Percentiles rank a stretch among this genome's conserved stretches.
These are phyloP conservation scores for Danio tinwini DNA, from an alignment of 2,797 vertebrate species.

Conservation along the genomic window DNA sequence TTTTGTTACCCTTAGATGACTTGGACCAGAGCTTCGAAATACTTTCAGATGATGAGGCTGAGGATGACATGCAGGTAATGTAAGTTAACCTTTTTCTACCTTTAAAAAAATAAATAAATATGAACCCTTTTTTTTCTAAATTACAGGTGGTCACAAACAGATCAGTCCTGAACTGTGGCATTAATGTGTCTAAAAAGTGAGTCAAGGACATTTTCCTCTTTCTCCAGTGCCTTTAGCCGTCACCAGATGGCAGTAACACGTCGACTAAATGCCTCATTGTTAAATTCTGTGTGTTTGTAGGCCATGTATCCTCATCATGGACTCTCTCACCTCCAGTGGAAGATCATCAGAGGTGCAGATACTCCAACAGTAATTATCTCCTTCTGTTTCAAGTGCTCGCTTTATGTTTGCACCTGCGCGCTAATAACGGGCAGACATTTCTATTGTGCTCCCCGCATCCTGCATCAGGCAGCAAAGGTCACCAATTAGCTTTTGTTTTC, in stretches of 20 bases:
- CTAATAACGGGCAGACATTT: neutral
- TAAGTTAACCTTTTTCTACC: neutral
- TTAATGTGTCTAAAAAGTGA: slow-evolving; percentile 41
- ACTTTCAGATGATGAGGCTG: slow-evolving; percentile 43
- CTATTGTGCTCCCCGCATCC: neutral
- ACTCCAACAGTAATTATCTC: slow-evolving; percentile 82
- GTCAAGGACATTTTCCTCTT: neutral
- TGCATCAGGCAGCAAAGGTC: neutral
- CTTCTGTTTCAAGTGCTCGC: neutral
- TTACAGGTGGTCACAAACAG: neutral
- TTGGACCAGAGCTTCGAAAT: slow-evolving; percentile 23
- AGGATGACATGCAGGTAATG: slow-evolving; percentile 44
- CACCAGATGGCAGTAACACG: slow-evolving; percentile 42
- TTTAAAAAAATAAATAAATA: neutral
- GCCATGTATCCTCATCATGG: slow-evolving; percentile 88
- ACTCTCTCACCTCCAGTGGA: slow-evolving; percentile 82
- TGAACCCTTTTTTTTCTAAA: slow-evolving; percentile 24
- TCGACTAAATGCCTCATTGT: neutral
- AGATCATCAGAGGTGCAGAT: slow-evolving; percentile 84
- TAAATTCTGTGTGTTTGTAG: slow-evolving; percentile 62
- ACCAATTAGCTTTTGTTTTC: neutral
- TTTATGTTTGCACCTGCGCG: neutral
- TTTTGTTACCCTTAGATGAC: neutral
- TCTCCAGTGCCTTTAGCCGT: neutral
- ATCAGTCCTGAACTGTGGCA: neutral